phyloP scores from a whole-genome alignment of 1,140 invertebrate genomes.

The Eufriesea mexicana region DNA sequence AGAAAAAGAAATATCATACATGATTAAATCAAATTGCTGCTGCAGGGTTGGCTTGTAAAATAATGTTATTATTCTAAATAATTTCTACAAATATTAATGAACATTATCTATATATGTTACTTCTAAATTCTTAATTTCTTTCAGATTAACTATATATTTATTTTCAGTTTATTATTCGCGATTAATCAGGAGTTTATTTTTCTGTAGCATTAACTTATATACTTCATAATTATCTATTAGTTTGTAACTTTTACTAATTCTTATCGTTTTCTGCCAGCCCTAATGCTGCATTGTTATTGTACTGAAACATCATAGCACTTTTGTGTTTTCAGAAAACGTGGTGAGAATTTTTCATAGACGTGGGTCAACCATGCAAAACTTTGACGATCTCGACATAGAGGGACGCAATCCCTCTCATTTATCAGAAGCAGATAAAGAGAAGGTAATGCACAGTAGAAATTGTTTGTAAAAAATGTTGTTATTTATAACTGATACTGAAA shows the following conservation, averaged over 20 bases:
- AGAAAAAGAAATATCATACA: background rate
- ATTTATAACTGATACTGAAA: background rate
- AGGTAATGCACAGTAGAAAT: constrained; percentile 72
- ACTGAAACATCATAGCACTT: constrained; percentile 35
- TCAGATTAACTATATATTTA: background rate
- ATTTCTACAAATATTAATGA: background rate
- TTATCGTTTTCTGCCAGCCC: constrained; percentile 19
- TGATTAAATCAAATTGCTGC: constrained; percentile 23
- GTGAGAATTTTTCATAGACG: constrained; percentile 53
- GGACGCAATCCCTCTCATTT: constrained; percentile 80
- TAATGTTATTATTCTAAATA: background rate
- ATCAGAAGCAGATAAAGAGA: constrained; percentile 80
- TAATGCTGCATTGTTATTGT: constrained; percentile 26
- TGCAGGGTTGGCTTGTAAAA: constrained; percentile 40
- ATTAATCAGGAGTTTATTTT: background rate
- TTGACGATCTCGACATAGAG: constrained; percentile 82
- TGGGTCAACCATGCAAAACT: constrained; percentile 78
- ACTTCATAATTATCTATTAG: background rate
- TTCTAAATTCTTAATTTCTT: background rate
- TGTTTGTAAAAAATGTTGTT: background rate
- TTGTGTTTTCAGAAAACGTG: constrained; percentile 74
- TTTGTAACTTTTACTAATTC: background rate
- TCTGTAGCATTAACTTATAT: background rate
- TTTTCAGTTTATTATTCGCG: constrained; percentile 2
- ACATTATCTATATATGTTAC: background rate